Evolutionary conservation across 2,888 invertebrate genomes (phyloP).

Genomic region (Phytoseiulus persimilis): DNA sequence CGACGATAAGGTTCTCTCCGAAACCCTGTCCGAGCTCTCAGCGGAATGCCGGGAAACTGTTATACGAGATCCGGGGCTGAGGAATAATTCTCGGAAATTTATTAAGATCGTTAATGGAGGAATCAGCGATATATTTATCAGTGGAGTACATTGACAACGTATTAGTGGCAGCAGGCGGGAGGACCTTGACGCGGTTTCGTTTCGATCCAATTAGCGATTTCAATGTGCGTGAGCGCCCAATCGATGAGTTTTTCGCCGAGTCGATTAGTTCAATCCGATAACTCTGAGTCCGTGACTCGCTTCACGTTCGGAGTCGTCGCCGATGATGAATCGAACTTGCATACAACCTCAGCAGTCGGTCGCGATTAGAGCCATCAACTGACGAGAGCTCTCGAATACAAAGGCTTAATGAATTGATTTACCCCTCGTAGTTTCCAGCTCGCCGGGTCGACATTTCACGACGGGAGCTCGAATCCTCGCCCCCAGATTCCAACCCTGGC

Average conservation of each 20-base stretch:
- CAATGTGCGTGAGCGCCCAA: too few species aligned
- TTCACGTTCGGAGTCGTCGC: neutral
- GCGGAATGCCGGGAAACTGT: too few species aligned
- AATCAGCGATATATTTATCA: neutral
- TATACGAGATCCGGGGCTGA: too few species aligned
- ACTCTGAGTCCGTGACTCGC: neutral
- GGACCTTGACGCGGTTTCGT: neutral
- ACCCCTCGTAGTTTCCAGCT: neutral
- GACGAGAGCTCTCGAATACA: neutral
- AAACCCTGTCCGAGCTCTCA: too few species aligned
- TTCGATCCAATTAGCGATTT: neutral
- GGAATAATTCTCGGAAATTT: neutral
- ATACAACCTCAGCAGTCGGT: neutral
- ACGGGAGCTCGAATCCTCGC: neutral
- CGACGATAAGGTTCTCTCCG: too few species aligned
- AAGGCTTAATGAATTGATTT: neutral
- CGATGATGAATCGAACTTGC: neutral
- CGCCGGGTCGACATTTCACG: neutral
- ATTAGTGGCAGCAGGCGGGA: neutral
- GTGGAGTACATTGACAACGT: neutral
- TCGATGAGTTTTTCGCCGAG: neutral
- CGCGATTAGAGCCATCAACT: neutral
- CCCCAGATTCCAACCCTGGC: neutral
- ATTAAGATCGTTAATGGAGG: neutral
- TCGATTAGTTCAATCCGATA: neutral